Base-by-base conservation (phyloP, 1,140 invertebrate species). In the Chionoecetes opilio region DNA sequence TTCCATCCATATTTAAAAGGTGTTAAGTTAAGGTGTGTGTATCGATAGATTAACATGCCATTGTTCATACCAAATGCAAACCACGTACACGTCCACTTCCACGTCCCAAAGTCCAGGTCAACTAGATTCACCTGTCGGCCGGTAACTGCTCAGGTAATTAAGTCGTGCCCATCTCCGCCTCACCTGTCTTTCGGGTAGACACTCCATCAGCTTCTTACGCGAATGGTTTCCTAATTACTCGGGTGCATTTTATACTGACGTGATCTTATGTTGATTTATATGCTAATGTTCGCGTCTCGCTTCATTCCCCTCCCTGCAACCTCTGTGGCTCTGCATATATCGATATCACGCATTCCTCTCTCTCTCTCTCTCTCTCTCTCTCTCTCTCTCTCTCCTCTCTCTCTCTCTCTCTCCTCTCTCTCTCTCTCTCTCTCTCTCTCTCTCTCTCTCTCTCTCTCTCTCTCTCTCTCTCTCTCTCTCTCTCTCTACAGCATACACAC, bases 371-470 rank as follows among this genome's bases (percentile, higher is more conserved):
- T 46, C 41, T 46, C 41, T 29, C n/a, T 86, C 11, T 85, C 84
- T 85, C 11, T 14, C 11, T 85, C 84, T 85, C 11, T 85, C 11
- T 85, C 11, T 85, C 84, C 41, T 3, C 84, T 14, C 86, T 37
- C 34, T 5, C 32, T 88, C 32, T 37, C 86, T 3, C 34, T 3
- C 8, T n/a, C 2, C 86, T 88, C 32, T 88, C 86, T 88, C 32
- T 34, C 86, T 88, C 32, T 88, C 86, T 35, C 86, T 88, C 32
- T 88, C 86, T 88, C 29, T 88, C 32, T 35, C 32, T n/a, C 32
- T 35, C 86, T 88, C 32, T 88, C 86, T 88, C 86, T 88, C 86
- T 88, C 86, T 88, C 86, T 35, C 86, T 88, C 86, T 88, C 86
- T 88, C 86, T 88, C 86, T 87, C 85, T 87, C 85, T 34, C 85